Conservation (phyloP, 2,113 vertebrate species). For the Hippotragus niger region DNA sequence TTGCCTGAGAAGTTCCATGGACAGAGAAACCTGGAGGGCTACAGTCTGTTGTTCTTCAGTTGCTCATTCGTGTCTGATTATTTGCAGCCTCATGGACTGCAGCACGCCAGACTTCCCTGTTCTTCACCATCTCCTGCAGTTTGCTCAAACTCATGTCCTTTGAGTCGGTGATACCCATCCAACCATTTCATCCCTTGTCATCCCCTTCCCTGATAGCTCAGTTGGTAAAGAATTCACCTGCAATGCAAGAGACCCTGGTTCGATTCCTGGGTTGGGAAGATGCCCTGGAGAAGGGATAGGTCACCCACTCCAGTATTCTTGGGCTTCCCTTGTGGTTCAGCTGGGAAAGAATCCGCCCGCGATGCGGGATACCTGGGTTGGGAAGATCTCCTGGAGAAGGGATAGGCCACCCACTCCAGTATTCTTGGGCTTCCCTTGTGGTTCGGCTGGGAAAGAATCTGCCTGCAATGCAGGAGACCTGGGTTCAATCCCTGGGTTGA, state of each 20-base stretch:
- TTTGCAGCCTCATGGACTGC: background rate
- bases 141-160: background rate
- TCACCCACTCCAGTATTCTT: background rate
- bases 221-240: background rate
- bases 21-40: background rate
- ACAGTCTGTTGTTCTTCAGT: background rate
- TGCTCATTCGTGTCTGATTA: background rate
- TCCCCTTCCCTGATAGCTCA: background rate
- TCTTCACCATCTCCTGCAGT: background rate
- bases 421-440: background rate
- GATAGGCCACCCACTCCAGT: background rate
- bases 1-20: background rate
- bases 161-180: background rate
- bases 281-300: background rate
- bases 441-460: background rate
- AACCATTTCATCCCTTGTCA: background rate
- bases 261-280: accelerated
- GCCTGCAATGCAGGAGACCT: accelerated
- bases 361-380: accelerated
- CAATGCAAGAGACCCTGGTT: background rate
- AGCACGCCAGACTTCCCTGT: background rate
- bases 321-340: too few species aligned
- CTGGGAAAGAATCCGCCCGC: background rate
- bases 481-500: background rate
- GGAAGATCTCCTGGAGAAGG: background rate